Conservation (phyloP, 2,888 invertebrate species). For the Lasioglossum pauxillum region DNA sequence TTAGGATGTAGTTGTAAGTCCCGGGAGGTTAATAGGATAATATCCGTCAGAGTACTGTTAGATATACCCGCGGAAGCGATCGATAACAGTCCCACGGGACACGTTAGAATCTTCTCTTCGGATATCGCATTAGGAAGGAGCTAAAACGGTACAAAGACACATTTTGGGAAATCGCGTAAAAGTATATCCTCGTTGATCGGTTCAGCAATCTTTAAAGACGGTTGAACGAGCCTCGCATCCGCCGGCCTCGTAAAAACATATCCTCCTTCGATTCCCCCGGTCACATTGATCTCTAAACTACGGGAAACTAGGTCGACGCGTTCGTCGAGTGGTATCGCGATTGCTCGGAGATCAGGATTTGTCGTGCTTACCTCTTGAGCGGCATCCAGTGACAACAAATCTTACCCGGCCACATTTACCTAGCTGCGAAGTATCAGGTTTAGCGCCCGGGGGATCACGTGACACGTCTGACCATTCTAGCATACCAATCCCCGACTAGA, state of each 20-base stretch:
- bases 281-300: constrained; percentile 62
- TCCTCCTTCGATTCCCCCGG: constrained; percentile 54
- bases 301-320: constrained; percentile 61
- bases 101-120: background rate
- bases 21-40: no score
- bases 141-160: background rate
- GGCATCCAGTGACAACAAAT: constrained; percentile 57
- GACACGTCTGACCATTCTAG: background rate
- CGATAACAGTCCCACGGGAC: background rate
- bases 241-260: constrained; percentile 46
- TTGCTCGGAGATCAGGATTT: constrained; percentile 57
- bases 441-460: constrained; percentile 47
- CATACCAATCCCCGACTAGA: background rate
- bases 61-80: background rate
- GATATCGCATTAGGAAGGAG: background rate
- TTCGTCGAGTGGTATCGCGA: constrained; percentile 33
- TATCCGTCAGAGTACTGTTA: no score
- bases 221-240: constrained; percentile 18
- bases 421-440: constrained; percentile 53
- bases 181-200: background rate
- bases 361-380: constrained; percentile 49
- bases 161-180: background rate
- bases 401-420: constrained; percentile 53
- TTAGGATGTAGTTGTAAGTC: no score
- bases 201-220: constrained; percentile 29